Evolutionary conservation across 92 coral and sea anemone species (phyloP).

Genomic region (Porites cylindrica): DNA sequence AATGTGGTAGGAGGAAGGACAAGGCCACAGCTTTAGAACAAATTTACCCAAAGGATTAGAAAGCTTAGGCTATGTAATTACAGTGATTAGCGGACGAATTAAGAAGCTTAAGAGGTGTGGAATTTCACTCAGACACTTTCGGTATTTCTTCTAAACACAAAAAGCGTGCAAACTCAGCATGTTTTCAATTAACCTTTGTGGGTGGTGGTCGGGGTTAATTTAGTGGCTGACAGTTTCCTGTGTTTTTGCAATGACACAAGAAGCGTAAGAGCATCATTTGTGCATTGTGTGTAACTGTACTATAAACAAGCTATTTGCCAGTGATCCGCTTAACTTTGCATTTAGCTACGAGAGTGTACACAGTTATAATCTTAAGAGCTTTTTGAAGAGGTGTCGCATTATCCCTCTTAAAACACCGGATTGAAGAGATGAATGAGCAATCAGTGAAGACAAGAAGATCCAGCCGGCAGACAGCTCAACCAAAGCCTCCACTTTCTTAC

Average conservation of each 20-base stretch:
- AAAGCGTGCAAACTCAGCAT: constrained; percentile 29
- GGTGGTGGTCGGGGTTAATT: constrained; percentile 40
- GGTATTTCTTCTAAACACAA: constrained; percentile 4
- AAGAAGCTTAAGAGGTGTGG: constrained; percentile 18
- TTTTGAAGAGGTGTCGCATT: constrained; percentile 13
- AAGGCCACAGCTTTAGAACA: not conserved
- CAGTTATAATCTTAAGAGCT: constrained; percentile 6
- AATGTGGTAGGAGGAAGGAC: not conserved
- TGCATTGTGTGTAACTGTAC: constrained; percentile 27
- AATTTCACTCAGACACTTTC: constrained; percentile 24
- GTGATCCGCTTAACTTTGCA: constrained; percentile 30
- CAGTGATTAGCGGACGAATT: constrained; percentile 7
- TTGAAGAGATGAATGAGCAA: constrained; percentile 31
- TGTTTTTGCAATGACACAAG: constrained; percentile 41
- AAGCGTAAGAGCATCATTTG: constrained; percentile 47
- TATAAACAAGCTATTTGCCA: constrained; percentile 19
- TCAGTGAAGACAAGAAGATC: constrained; percentile 15
- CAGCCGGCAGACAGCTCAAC: constrained; percentile 42
- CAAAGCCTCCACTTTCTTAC: constrained; percentile 99
- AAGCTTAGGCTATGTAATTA: constrained; percentile 11
- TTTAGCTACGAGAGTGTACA: not conserved
- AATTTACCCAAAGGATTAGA: constrained; percentile 4
- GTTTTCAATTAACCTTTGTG: constrained; percentile 55
- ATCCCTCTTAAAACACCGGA: not conserved
- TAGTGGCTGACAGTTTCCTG: constrained; percentile 39